These are phyloP conservation scores for Apodemia duryi DNA, from an alignment of 2,888 invertebrate species.

Conservation along the genomic window DNA sequence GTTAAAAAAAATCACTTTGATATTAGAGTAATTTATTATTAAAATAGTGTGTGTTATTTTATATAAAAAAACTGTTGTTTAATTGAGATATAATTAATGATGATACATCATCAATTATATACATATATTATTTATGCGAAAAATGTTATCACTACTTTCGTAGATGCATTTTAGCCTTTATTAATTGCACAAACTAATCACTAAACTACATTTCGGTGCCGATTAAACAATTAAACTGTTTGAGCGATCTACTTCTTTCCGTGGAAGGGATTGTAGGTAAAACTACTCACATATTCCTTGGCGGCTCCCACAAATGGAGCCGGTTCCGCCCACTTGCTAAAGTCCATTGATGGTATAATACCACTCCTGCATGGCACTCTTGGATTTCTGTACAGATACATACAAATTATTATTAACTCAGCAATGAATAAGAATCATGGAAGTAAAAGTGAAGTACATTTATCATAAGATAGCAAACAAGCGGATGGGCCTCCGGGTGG, in stretches of 20 bases:
- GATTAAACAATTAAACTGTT: constrained; percentile 32
- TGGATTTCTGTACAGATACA: constrained; percentile 84
- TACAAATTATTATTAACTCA: not conserved
- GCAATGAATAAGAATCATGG: too few relatives aligned
- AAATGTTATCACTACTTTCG: too few relatives aligned
- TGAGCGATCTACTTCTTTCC: constrained; percentile 66
- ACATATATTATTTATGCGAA: too few relatives aligned
- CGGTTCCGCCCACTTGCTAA: constrained; percentile 93
- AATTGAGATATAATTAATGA: too few relatives aligned
- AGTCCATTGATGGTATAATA: constrained; percentile 91
- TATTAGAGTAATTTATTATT: not conserved
- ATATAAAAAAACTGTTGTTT: too few relatives aligned
- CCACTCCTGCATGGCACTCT: constrained; percentile 94
- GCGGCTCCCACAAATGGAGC: constrained; percentile 60
- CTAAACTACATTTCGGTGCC: constrained; percentile 11
- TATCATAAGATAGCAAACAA: too few relatives aligned
- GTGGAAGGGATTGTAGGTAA: constrained; percentile 72
- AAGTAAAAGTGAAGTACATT: too few relatives aligned
- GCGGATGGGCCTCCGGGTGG: too few relatives aligned
- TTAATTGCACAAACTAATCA: not conserved
- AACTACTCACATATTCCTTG: constrained; percentile 84
- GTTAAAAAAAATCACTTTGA: too few relatives aligned
- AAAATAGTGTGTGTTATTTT: too few relatives aligned
- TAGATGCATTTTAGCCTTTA: constrained; percentile 12
- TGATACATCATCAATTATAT: too few relatives aligned